phyloP scores from a whole-genome alignment of 2,797 vertebrate species.

The Enoplosus armatus region DNA sequence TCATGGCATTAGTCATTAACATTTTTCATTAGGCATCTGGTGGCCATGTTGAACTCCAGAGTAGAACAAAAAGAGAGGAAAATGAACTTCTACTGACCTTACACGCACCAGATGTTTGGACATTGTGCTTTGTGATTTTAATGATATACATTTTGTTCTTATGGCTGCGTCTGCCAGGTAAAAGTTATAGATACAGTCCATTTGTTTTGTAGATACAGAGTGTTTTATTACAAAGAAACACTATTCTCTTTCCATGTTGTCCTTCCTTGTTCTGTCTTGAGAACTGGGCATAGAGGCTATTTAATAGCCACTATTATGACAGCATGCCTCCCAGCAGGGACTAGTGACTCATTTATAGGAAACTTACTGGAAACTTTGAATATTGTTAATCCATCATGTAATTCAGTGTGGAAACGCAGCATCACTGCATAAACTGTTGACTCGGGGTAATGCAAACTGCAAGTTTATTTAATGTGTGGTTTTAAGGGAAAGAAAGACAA shows the following conservation, averaged over 20 bases:
- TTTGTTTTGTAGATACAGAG: background rate
- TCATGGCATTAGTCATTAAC: slow-evolving; percentile 8
- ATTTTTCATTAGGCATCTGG: slow-evolving; percentile 20
- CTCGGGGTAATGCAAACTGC: background rate
- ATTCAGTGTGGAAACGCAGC: slow-evolving; percentile 38
- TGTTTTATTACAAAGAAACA: background rate
- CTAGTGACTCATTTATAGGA: slow-evolving; percentile 53
- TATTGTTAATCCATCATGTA: slow-evolving; percentile 20
- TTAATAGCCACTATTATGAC: too few relatives aligned
- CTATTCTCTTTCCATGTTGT: background rate
- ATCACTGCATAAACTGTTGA: slow-evolving; percentile 15
- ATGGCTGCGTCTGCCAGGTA: background rate
- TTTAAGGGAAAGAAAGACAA: slow-evolving; percentile 1
- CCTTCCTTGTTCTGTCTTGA: background rate
- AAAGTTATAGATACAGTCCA: background rate
- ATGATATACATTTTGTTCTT: background rate
- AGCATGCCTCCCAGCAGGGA: slow-evolving; percentile 21
- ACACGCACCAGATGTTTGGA: background rate
- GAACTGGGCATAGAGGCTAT: background rate
- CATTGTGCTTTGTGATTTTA: background rate
- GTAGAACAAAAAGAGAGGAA: background rate
- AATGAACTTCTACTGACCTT: background rate
- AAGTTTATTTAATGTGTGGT: background rate
- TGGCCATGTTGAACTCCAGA: slow-evolving; percentile 11
- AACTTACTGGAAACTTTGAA: slow-evolving; percentile 61